Conservation (phyloP, 2,888 invertebrate species). For the Synanthedon myopaeformis region DNA sequence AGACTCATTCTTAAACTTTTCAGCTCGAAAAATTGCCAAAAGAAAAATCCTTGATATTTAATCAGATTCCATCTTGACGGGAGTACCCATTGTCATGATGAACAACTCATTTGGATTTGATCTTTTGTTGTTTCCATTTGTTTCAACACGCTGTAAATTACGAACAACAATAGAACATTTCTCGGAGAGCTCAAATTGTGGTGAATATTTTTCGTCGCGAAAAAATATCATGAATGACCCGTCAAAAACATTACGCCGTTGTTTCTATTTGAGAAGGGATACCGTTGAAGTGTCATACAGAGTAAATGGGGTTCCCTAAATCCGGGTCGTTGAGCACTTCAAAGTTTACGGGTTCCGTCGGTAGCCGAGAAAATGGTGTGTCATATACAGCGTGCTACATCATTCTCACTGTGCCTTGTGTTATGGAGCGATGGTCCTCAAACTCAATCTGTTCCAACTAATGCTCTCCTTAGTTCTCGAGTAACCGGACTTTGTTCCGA, state of each 20-base stretch:
- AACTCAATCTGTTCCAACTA: conserved; percentile 2
- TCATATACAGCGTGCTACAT: conserved; percentile 8
- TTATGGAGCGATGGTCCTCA: conserved; percentile 1
- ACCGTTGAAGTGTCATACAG: conserved; percentile 42
- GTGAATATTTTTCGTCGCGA: not conserved
- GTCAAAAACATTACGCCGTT: conserved; percentile 35
- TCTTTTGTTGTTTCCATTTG: not conserved
- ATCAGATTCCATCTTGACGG: not conserved
- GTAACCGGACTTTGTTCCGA: too few species aligned
- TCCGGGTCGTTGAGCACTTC: conserved; percentile 42
- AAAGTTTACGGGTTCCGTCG: conserved; percentile 33
- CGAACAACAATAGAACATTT: not conserved
- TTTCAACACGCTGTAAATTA: not conserved
- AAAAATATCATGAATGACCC: conserved; percentile 7
- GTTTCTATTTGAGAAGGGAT: conserved; percentile 50
- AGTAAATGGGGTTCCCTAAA: conserved; percentile 42
- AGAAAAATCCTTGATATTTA: not conserved
- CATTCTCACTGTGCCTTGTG: conserved; percentile 7
- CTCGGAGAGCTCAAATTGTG: not conserved
- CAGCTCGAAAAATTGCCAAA: not conserved
- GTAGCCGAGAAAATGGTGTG: conserved; percentile 14
- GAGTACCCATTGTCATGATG: not conserved
- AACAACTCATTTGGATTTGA: not conserved
- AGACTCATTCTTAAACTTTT: not conserved
- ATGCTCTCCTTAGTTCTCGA: too few species aligned